These are phyloP conservation scores for Brachyhypopomus occidentalis DNA, from an alignment of 2,113 vertebrate genomes.

Conservation along the genomic window DNA sequence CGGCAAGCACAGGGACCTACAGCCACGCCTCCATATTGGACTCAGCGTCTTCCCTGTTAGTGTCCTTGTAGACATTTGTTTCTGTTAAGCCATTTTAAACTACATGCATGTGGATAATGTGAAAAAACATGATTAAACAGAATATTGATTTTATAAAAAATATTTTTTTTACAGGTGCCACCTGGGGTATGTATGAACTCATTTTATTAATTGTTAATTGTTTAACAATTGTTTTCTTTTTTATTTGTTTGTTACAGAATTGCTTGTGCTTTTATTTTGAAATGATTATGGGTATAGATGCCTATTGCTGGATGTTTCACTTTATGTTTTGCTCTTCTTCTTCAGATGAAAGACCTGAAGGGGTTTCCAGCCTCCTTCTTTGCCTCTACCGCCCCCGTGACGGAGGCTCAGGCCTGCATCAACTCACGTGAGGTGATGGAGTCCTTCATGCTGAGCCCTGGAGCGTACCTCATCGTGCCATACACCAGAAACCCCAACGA, in stretches of 20 bases:
- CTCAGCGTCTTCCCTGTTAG: conserved; percentile 64
- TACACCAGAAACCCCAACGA: conserved; percentile 61
- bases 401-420: conserved; percentile 43
- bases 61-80: neutral
- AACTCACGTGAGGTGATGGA: conserved; percentile 66
- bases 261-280: no score
- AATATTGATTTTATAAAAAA: no score
- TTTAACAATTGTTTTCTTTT: neutral
- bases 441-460: conserved; percentile 58
- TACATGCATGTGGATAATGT: no score
- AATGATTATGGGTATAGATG: no score
- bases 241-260: neutral
- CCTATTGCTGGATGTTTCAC: neutral
- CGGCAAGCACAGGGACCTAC: conserved; percentile 60
- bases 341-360: conserved; percentile 29
- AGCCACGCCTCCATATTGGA: conserved; percentile 60
- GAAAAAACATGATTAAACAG: no score
- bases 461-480: conserved; percentile 70
- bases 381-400: conserved; percentile 26
- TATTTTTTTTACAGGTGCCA: conserved; percentile 59
- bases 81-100: no score
- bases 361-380: conserved; percentile 68
- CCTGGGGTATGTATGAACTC: conserved; percentile 61
- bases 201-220: neutral
- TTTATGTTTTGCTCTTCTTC: neutral